These are phyloP conservation scores for Ctena decussata DNA, from an alignment of 2,888 invertebrate species.

Conservation along the genomic window DNA sequence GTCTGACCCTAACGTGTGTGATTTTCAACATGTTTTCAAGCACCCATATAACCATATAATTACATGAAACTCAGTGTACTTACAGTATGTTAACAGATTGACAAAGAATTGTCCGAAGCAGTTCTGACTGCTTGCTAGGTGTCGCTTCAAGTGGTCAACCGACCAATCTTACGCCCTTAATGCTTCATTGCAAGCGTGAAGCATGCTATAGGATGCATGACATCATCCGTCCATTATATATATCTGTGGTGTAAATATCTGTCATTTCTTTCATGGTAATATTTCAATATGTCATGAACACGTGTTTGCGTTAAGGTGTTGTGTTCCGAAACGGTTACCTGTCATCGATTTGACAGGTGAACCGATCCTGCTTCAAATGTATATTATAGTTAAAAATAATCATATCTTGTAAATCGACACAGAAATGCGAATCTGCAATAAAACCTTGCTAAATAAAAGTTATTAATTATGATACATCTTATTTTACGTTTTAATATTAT, in stretches of 20 bases:
- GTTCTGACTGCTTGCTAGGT: too few relatives aligned
- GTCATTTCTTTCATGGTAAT: slow-evolving; percentile 45
- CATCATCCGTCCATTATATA: slow-evolving; percentile 14
- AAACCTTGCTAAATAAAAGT: too few relatives aligned
- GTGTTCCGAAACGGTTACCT: slow-evolving; percentile 37
- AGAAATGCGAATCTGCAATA: too few relatives aligned
- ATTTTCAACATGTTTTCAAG: too few relatives aligned
- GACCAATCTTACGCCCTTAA: background rate
- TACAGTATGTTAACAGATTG: too few relatives aligned
- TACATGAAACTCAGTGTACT: too few relatives aligned
- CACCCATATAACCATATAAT: too few relatives aligned
- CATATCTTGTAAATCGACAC: background rate
- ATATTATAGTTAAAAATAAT: background rate
- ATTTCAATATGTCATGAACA: slow-evolving; percentile 63
- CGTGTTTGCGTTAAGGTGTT: slow-evolving; percentile 65
- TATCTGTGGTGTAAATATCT: slow-evolving; percentile 45
- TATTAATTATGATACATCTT: too few relatives aligned
- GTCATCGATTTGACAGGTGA: slow-evolving; percentile 47
- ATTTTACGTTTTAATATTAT: too few relatives aligned
- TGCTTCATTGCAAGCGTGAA: background rate
- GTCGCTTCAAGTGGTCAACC: background rate
- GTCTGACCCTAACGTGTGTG: too few relatives aligned
- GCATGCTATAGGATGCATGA: background rate
- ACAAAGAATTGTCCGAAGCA: too few relatives aligned
- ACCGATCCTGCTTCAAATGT: background rate